Evolutionary conservation across 2,797 vertebrate species (phyloP).

Genomic region (Falco berigora): DNA sequence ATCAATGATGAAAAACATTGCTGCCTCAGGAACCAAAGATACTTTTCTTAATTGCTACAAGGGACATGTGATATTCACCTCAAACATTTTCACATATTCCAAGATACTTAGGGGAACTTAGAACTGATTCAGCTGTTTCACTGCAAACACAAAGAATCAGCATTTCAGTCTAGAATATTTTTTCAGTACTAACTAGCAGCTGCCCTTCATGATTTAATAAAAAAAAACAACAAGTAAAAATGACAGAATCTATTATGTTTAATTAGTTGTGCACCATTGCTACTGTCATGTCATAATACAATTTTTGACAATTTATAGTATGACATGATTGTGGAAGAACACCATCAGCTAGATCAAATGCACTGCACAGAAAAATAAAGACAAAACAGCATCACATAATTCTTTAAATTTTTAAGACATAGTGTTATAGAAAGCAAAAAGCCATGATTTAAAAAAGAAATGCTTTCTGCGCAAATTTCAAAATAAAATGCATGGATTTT

Average conservation of each 20-base stretch:
- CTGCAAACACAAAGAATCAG: background rate
- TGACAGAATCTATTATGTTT: background rate
- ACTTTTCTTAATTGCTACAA: background rate
- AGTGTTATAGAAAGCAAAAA: background rate
- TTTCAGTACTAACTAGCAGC: background rate
- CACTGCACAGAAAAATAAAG: background rate
- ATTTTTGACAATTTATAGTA: conserved; percentile 6
- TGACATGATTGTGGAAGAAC: background rate
- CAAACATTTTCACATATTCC: background rate
- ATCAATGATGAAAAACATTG: background rate
- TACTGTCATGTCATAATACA: background rate
- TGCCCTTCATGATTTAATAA: background rate
- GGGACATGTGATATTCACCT: background rate
- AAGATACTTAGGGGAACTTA: background rate
- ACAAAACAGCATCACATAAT: background rate
- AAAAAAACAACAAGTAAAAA: background rate
- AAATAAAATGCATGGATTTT: background rate
- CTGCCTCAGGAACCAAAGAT: background rate
- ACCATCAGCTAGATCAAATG: background rate
- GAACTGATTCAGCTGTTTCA: background rate
- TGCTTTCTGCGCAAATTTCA: background rate
- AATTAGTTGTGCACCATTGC: conserved; percentile 2
- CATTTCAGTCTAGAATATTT: background rate
- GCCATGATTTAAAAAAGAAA: background rate
- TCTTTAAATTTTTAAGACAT: background rate